Conservation (phyloP, 2,888 invertebrate genomes). For the Rapana venosa region DNA sequence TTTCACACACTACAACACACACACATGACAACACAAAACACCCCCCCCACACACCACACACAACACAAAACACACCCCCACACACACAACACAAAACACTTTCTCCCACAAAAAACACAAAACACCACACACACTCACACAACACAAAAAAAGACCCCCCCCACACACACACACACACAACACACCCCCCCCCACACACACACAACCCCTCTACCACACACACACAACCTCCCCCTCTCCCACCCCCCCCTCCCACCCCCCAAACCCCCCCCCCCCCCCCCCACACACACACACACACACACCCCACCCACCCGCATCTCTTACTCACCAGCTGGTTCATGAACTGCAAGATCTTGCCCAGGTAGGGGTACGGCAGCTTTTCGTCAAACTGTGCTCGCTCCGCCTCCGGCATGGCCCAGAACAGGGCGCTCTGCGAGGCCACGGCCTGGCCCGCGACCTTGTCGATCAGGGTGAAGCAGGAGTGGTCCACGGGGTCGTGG, state of each 20-base stretch:
- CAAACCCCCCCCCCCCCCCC: background rate
- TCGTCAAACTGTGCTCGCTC: constrained; percentile 1
- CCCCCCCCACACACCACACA: too few species aligned
- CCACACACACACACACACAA: background rate
- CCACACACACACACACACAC: background rate
- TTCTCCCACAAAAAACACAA: too few species aligned
- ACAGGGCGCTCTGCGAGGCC: constrained; percentile 28
- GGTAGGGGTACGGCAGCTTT: constrained; percentile 39
- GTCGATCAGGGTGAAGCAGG: constrained; percentile 10
- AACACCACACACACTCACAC: background rate
- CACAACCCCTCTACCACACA: background rate
- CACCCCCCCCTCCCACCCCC: background rate
- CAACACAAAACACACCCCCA: too few species aligned
- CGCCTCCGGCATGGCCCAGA: constrained; percentile 31
- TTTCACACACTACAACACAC: too few species aligned
- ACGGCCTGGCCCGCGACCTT: constrained; percentile 31
- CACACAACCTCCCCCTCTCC: background rate
- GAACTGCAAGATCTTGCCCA: constrained; percentile 48
- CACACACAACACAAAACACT: too few species aligned
- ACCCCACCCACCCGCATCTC: background rate
- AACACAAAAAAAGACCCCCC: background rate
- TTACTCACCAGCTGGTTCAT: constrained; percentile 43
- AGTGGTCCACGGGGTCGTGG: constrained; percentile 37
- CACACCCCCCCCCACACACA: background rate
- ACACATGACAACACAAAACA: too few species aligned